Evolutionary conservation across 2,888 invertebrate species (phyloP).

Genomic region (Deilephila porcellus): DNA sequence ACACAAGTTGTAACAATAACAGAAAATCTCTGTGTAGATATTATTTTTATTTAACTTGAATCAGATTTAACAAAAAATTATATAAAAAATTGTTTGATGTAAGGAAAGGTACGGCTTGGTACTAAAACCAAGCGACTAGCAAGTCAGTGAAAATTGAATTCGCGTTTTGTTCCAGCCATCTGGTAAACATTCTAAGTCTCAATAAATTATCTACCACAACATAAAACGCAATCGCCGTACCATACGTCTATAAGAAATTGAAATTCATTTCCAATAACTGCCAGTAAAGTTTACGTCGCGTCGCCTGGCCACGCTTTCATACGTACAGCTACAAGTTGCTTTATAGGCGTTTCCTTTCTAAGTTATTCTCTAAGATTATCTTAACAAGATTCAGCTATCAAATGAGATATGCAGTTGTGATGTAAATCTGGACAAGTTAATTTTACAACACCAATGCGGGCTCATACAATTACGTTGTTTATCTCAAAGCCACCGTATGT

Average conservation of each 20-base stretch:
- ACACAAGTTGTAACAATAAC: no score
- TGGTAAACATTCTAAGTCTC: neutral
- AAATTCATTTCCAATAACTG: constrained; percentile 21
- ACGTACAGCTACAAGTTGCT: constrained; percentile 35
- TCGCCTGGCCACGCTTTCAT: neutral
- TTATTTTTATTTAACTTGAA: no score
- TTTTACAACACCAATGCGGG: constrained; percentile 5
- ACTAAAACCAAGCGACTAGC: neutral
- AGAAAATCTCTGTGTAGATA: no score
- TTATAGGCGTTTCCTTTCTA: constrained; percentile 38
- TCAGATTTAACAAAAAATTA: no score
- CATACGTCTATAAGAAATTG: constrained; percentile 9
- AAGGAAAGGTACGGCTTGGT: no score
- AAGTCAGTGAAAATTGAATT: neutral
- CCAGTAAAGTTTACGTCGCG: constrained; percentile 29
- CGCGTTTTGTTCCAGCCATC: neutral
- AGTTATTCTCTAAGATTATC: constrained; percentile 1
- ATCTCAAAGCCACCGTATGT: constrained; percentile 1
- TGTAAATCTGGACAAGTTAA: constrained; percentile 21
- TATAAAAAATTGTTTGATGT: no score
- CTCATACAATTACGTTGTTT: neutral
- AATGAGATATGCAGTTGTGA: constrained; percentile 4
- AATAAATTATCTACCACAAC: constrained; percentile 13
- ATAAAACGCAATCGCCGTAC: neutral
- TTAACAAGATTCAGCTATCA: constrained; percentile 7